Evolutionary conservation across 2,888 invertebrate genomes (phyloP).

Genomic region (Drosophila atripex): DNA sequence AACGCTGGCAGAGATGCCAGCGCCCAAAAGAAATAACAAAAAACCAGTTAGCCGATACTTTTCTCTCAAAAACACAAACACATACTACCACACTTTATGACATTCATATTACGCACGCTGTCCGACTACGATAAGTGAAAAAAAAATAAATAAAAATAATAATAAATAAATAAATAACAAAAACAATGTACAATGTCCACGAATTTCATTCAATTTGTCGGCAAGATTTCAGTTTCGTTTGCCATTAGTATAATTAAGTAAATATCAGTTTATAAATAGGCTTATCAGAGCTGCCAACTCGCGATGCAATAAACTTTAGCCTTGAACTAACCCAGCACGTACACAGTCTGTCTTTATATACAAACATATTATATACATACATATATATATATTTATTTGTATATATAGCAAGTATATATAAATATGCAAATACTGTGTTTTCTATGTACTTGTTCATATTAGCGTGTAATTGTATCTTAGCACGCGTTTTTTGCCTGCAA

Average conservation of each 20-base stretch:
- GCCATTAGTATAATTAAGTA: slow-evolving; percentile 48
- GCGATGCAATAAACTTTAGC: slow-evolving; percentile 36
- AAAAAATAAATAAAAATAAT: slow-evolving; percentile 19
- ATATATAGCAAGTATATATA: no score
- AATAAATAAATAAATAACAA: slow-evolving; percentile 15
- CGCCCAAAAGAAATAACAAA: slow-evolving; percentile 61
- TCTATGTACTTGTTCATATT: slow-evolving; percentile 3
- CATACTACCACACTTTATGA: slow-evolving; percentile 25
- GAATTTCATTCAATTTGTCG: slow-evolving; percentile 58
- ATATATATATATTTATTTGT: no score
- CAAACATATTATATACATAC: no score
- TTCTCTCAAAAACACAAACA: slow-evolving; percentile 30
- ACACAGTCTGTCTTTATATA: slow-evolving; percentile 4
- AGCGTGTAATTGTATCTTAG: slow-evolving; percentile 36
- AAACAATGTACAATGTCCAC: slow-evolving; percentile 12
- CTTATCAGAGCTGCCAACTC: slow-evolving; percentile 34
- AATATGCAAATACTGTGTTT: slow-evolving; percentile 26
- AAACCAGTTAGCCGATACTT: slow-evolving; percentile 71
- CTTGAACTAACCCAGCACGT: slow-evolving; percentile 39
- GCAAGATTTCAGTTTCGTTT: slow-evolving; percentile 65
- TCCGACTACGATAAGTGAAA: slow-evolving; percentile 50
- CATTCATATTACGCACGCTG: slow-evolving; percentile 44
- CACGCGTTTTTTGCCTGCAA: slow-evolving; percentile 42
- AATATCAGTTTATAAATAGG: slow-evolving; percentile 38
- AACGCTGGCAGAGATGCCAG: slow-evolving; percentile 18